phyloP scores from a whole-genome alignment of 2,888 invertebrate genomes.

The Microctonus aethiopoides region DNA sequence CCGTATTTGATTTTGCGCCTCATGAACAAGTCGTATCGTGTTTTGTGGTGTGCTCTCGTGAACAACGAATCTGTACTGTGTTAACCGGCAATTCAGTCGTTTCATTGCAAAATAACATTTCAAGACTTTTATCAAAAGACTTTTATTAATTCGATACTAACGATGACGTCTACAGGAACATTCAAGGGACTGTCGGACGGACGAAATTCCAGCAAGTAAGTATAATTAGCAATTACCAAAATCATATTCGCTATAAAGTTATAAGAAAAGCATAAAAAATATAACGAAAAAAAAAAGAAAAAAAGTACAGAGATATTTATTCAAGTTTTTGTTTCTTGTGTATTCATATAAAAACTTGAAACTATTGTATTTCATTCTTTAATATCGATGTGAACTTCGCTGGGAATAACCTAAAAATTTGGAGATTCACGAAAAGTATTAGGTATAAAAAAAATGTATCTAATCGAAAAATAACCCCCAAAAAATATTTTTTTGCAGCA shows the following conservation, averaged over 20 bases:
- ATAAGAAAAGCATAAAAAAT: slow-evolving; percentile 11
- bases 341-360: not conserved
- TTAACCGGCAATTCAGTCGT: slow-evolving; percentile 32
- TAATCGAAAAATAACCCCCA: not conserved
- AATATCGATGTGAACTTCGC: too few relatives aligned
- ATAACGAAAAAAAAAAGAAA: not conserved
- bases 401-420: not conserved
- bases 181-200: slow-evolving; percentile 72
- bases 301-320: not conserved
- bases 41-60: slow-evolving; percentile 48
- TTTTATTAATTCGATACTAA: slow-evolving; percentile 24
- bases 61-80: slow-evolving; percentile 33
- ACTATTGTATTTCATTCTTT: too few relatives aligned
- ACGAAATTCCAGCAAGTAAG: slow-evolving; percentile 76
- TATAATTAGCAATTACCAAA: slow-evolving; percentile 40
- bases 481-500: not conserved
- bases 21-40: slow-evolving; percentile 48
- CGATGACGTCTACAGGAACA: slow-evolving; percentile 75
- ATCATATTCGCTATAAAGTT: not conserved
- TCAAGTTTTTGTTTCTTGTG: not conserved
- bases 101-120: slow-evolving; percentile 13
- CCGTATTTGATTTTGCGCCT: slow-evolving; percentile 56
- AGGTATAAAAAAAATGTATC: not conserved
- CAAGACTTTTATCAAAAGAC: not conserved
- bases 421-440: too few relatives aligned